Evolutionary conservation across 2,888 invertebrate genomes (phyloP).

Genomic region (Phengaris arion): DNA sequence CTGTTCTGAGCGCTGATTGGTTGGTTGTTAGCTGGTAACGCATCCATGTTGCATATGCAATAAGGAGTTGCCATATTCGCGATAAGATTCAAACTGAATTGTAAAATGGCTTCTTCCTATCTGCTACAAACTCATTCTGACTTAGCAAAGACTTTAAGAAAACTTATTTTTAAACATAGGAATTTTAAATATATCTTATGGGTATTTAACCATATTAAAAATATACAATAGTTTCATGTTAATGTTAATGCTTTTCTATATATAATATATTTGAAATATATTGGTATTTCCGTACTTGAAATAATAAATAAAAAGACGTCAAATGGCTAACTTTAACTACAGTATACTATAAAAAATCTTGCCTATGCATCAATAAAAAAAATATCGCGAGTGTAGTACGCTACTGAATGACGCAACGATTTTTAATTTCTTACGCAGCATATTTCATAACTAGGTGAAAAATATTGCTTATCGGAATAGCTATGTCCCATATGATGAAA

Average conservation of each 20-base stretch:
- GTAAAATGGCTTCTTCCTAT: conserved; percentile 10
- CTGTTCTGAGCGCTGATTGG: conserved; percentile 36
- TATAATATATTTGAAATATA: too few species aligned
- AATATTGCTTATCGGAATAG: conserved; percentile 27
- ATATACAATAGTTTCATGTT: not conserved
- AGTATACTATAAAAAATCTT: too few species aligned
- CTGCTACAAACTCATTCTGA: not conserved
- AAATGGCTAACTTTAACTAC: too few species aligned
- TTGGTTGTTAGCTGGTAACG: conserved; percentile 36
- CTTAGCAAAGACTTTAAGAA: not conserved
- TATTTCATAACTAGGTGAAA: conserved; percentile 29
- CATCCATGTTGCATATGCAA: conserved; percentile 31
- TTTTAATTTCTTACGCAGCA: not conserved
- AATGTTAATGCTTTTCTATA: too few species aligned
- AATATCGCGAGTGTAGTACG: not conserved
- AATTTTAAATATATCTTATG: not conserved
- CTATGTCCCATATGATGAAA: conserved; percentile 10
- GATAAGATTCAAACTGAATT: conserved; percentile 22
- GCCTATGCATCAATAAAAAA: not conserved
- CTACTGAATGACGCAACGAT: conserved; percentile 13
- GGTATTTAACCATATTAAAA: too few species aligned
- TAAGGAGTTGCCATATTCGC: conserved; percentile 28
- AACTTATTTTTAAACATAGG: not conserved
- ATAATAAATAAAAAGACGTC: too few species aligned
- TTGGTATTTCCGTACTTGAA: too few species aligned